phyloP scores from a whole-genome alignment of 2,113 vertebrate species.

The Psephotus haematonotus region DNA sequence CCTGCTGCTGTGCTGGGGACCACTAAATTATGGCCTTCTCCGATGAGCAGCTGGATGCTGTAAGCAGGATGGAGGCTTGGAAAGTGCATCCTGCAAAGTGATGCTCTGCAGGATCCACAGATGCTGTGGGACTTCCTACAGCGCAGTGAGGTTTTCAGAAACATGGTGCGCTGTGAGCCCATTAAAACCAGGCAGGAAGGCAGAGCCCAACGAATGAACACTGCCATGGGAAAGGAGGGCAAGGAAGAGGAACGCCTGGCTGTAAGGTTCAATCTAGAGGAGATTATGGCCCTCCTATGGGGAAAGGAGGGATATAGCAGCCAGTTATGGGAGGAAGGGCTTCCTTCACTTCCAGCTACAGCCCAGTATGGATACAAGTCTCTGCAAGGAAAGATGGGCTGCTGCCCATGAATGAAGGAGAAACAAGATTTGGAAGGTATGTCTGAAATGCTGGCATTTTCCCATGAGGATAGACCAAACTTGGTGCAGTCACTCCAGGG shows the following conservation, averaged over 20 bases:
- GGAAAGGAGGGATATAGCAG: background rate
- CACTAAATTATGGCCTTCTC: background rate
- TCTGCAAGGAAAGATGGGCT: background rate
- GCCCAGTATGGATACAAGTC: background rate
- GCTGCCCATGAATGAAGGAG: background rate
- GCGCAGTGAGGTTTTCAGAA: background rate
- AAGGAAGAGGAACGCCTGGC: background rate
- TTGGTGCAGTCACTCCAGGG: background rate
- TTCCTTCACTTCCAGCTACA: background rate
- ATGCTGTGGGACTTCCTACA: background rate
- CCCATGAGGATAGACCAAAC: background rate
- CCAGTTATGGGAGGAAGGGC: background rate
- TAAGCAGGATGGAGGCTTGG: background rate
- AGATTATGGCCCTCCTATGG: background rate
- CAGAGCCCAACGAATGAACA: background rate
- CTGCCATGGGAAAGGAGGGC: background rate
- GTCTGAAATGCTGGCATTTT: background rate
- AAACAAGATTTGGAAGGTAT: background rate
- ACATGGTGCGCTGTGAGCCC: fast-evolving
- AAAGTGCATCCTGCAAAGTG: background rate
- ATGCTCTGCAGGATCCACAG: background rate
- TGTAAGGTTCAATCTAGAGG: background rate
- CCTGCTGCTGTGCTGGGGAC: background rate
- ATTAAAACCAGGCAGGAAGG: background rate
- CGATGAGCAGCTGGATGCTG: fast-evolving